These are phyloP conservation scores for Picus viridis DNA, from an alignment of 2,797 vertebrate species.

Conservation along the genomic window DNA sequence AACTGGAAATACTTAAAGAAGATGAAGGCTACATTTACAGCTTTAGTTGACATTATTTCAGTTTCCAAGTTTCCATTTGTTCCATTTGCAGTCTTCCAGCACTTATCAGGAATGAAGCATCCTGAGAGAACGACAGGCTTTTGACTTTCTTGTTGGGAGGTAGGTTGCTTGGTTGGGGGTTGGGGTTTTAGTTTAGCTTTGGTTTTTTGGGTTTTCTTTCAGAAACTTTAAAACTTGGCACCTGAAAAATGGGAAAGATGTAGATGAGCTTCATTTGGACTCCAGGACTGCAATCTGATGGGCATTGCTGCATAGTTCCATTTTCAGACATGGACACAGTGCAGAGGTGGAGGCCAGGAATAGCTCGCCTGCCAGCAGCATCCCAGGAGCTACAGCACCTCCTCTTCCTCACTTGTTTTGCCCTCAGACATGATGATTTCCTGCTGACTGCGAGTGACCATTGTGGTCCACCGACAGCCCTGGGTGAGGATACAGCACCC, in stretches of 20 bases:
- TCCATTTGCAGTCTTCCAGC: neutral
- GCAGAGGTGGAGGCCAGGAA: neutral
- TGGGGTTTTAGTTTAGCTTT: neutral
- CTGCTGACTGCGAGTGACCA: accelerated
- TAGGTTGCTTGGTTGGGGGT: neutral
- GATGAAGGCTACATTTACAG: neutral
- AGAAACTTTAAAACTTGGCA: neutral
- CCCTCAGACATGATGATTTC: neutral
- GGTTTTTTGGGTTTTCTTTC: neutral
- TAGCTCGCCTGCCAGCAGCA: neutral
- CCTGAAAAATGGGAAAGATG: neutral
- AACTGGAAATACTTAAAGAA: slow-evolving; percentile 15
- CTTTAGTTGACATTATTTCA: neutral
- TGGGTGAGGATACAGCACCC: neutral
- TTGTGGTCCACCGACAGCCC: neutral
- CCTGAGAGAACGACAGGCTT: neutral
- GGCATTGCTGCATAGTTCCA: neutral
- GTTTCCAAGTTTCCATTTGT: neutral
- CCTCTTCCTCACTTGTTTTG: neutral
- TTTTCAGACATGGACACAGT: neutral
- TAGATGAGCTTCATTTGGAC: neutral
- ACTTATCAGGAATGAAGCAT: neutral
- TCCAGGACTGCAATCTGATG: neutral
- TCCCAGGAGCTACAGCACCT: neutral
- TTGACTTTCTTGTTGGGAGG: neutral